Conservation (phyloP, 2,888 invertebrate species). For the Pristionchus mayeri region DNA sequence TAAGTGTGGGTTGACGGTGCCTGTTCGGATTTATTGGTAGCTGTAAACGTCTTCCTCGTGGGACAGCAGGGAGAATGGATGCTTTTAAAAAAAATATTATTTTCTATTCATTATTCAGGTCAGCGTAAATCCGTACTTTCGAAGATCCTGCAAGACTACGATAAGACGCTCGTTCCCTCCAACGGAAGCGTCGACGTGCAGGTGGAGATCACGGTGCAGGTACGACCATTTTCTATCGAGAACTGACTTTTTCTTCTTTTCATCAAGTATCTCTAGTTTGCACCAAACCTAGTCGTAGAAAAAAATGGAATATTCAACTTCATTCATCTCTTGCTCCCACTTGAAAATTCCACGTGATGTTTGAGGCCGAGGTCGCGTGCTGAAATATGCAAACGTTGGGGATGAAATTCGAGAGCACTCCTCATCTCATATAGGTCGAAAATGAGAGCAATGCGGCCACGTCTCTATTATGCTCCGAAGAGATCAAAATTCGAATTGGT, state of each 20-base stretch:
- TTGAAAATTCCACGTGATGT: neutral
- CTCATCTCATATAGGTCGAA: constrained; percentile 31
- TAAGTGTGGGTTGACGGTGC: no score
- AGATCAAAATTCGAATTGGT: no score
- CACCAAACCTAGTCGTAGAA: no score
- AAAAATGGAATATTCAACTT: no score
- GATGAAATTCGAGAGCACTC: constrained; percentile 22
- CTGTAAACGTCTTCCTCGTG: no score
- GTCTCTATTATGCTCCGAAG: no score
- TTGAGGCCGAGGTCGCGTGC: neutral
- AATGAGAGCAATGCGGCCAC: no score
- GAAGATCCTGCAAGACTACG: constrained; percentile 45
- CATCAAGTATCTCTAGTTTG: no score
- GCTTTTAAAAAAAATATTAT: no score
- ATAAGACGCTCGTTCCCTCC: constrained; percentile 72
- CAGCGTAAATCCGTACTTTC: constrained; percentile 43
- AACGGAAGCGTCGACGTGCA: constrained; percentile 72
- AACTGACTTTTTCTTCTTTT: neutral
- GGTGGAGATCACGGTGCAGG: constrained; percentile 74
- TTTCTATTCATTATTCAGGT: no score
- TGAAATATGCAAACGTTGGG: neutral
- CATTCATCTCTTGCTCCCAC: neutral
- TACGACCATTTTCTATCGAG: constrained; percentile 29
- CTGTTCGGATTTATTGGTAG: no score
- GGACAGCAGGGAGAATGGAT: no score